Evolutionary conservation across 2,888 invertebrate species (phyloP), one percentile per base, ranked within the genome.

Genomic region (Aproaerema taeniolella): DNA sequence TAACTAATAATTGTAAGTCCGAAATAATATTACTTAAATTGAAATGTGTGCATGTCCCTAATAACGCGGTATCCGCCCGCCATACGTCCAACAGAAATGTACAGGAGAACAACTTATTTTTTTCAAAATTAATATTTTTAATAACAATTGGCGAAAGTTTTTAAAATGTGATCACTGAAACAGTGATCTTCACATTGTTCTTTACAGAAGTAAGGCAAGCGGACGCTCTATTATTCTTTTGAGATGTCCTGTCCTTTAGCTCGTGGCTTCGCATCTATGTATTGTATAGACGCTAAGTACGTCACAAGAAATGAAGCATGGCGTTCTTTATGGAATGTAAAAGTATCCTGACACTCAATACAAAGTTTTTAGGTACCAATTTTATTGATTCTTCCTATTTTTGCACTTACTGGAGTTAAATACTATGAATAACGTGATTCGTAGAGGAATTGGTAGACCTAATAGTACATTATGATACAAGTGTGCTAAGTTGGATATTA

Each of bases 31-130:
- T 20, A 20, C 20, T 20, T 20, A 20, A 20, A n/a, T n/a, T n/a
- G n/a, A n/a, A 26, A 26, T 26, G 26, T 26, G 26, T 12, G 30
- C 30, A 30, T 30, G 30, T 14, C 14, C 31, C 39, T 13, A n/a
- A 16, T 28, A 16, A 28, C 12, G n/a, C n/a, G 34, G 36, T 17
- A 39, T 36, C 43, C 43, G 43, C 41, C 20, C 29, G 41, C 43
- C 43, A 11, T 44, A 41, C 43, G 13, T 31, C 25, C n/a, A 3
- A 2, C 12, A 12, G 29, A 29, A 29, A 6, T 25, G 10, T 2
- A 10, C 10, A 25, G 2, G n/a, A n/a, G n/a, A n/a, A n/a, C n/a
- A 7, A 4, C n/a, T 29, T 9, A 29, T 11, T 2, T 11, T 29
- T 9, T 10, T 11, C 29, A 29, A 29, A 25, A 10, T 29, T 11